Percentiles rank a stretch among this genome's conserved stretches.
Conservation (phyloP, 2,888 invertebrate genomes). For the Agrenia bidenticulata region DNA sequence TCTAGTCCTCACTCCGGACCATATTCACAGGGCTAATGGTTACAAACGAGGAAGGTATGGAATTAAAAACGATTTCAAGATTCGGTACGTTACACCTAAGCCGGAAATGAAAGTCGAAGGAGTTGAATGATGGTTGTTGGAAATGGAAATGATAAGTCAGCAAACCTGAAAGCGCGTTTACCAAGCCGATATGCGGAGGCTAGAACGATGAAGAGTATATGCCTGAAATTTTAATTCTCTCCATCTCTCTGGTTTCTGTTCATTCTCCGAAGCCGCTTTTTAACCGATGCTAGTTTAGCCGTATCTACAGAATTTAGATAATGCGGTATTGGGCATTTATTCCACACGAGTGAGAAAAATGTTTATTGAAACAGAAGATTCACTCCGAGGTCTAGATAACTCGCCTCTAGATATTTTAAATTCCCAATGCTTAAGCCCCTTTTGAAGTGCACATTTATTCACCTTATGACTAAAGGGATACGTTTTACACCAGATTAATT, state of each 20-base stretch:
- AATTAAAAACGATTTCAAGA: conserved; percentile 44
- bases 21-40: no score
- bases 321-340: conserved; percentile 25
- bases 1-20: no score
- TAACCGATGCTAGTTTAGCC: not conserved
- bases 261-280: not conserved
- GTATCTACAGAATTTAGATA: no score
- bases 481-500: no score
- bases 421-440: no score
- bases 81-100: conserved; percentile 37
- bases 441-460: no score
- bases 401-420: no score
- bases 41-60: not conserved
- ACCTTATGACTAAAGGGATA: no score
- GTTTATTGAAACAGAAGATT: conserved; percentile 11
- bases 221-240: conserved; percentile 8
- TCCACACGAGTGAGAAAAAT: conserved; percentile 35
- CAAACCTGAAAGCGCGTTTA: conserved; percentile 7
- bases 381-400: no score
- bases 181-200: not conserved
- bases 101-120: conserved; percentile 50
- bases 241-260: conserved; percentile 5
- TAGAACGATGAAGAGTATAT: not conserved
- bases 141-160: conserved; percentile 19
- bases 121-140: conserved; percentile 39